Evolutionary conservation across 2,888 invertebrate species (phyloP), one percentile per base, ranked within the genome.

Genomic region (Hartigia nigra): DNA sequence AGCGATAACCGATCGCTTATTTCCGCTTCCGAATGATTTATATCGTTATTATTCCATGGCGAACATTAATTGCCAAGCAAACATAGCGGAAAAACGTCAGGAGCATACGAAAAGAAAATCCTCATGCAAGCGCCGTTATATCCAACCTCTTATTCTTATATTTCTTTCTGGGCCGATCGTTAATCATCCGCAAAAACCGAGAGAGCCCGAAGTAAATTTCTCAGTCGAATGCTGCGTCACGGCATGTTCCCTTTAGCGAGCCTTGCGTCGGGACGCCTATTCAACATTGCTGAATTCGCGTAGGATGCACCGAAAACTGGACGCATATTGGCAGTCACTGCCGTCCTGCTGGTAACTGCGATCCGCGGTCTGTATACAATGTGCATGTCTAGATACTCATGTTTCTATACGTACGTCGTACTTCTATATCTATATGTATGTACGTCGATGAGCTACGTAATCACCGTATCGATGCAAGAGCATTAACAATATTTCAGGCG

Each of bases 21-120:
- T 55, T 55, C 55, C 23, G 72, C 72, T 31, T 32, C 76, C 81
- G 81, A 85, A 85, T 88, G 89, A 89, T 88, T 87, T 86, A 88
- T 88, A 85, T 82, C 84, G 86, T 86, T 86, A 87, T 88, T 87
- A 87, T 86, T 87, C 85, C 82, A 75, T 35, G 79, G 84, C 78
- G 83, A 86, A 88, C 88, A 90, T 89, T 90, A 90, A 89, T 90
- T 89, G 89, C 87, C 86, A 84, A 85, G 82, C 85, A 89, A 89
- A 86, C 87, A 88, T 84, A 84, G 88, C 84, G 89, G 89, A 90
- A 90, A 90, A 84, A 88, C 81, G 90, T 90, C 90, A 90, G 86
- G 82, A 83, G 82, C 88, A 88, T 85, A 84, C 85, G 86, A 86
- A 85, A 87, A 85, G 83, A 84, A 84, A 87, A 85, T 86, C 82